Conservation (phyloP, 2,797 vertebrate species). For the Sylvia borin region DNA sequence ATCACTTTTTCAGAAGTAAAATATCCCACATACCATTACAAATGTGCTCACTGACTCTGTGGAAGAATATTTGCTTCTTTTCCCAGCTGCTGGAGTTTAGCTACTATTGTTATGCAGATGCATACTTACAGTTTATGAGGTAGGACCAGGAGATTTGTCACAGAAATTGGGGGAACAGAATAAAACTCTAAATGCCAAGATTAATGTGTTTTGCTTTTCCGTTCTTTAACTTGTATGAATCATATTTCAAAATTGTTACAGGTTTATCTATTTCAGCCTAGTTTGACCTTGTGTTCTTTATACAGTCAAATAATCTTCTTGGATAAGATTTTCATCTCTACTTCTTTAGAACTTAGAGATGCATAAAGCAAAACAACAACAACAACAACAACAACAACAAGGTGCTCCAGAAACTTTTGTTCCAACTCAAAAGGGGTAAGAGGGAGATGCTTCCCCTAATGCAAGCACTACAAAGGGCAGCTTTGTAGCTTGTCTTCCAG, state of each 20-base stretch:
- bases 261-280: neutral
- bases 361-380: neutral
- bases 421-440: neutral
- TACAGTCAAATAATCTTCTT: neutral
- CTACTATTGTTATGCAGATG: neutral
- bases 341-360: neutral
- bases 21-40: neutral
- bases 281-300: constrained; percentile 6
- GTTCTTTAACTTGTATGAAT: neutral
- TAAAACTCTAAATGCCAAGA: neutral
- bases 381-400: neutral
- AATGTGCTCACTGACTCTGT: neutral
- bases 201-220: neutral
- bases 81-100: neutral
- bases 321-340: neutral
- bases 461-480: neutral
- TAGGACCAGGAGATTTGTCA: neutral
- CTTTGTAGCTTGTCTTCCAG: neutral
- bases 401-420: neutral
- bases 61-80: neutral
- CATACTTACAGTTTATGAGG: neutral
- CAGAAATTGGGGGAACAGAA: neutral
- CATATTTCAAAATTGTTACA: neutral
- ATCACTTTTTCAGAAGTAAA: neutral
- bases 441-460: neutral